A percentile compares a stretch with the other conserved stretches of the same genome.
Conservation (phyloP, 1,140 invertebrate species). For the Heliconius nattereri region DNA sequence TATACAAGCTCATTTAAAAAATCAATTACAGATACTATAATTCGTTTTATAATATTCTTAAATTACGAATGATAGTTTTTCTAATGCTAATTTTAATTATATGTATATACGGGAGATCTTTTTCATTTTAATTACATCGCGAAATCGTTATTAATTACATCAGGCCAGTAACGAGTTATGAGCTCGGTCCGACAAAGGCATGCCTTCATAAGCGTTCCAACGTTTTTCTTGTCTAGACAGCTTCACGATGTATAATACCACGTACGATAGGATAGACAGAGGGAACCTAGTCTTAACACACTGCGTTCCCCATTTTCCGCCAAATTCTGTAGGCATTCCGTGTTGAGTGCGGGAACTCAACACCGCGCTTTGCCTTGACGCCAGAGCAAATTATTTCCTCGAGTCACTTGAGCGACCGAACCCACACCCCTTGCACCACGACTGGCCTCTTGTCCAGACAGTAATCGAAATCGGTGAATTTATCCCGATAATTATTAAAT, state of each 20-base stretch:
- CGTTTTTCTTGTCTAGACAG: conserved; percentile 36
- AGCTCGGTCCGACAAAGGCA: conserved; percentile 26
- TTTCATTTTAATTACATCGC: not conserved
- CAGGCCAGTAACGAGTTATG: not conserved
- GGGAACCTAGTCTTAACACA: too few relatives aligned
- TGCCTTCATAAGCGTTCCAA: conserved; percentile 20
- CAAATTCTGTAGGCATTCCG: too few relatives aligned
- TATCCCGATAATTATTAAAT: conserved; percentile 41
- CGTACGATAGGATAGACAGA: too few relatives aligned
- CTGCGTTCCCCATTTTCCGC: too few relatives aligned
- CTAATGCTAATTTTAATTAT: conserved; percentile 8
- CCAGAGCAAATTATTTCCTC: too few relatives aligned
- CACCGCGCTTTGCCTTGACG: too few relatives aligned
- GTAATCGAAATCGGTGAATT: conserved; percentile 34
- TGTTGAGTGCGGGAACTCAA: too few relatives aligned
- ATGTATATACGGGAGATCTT: not conserved
- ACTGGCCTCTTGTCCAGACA: conserved; percentile 28
- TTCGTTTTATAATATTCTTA: not conserved
- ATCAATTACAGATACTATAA: not conserved
- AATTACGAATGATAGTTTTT: not conserved
- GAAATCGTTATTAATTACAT: not conserved
- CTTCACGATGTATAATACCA: too few relatives aligned
- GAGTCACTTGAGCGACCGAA: too few relatives aligned
- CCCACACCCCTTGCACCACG: too few relatives aligned
- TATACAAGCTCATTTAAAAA: not conserved